Evolutionary conservation across 2,888 invertebrate genomes (phyloP).

Genomic region (Acanthosoma haemorrhoidale): DNA sequence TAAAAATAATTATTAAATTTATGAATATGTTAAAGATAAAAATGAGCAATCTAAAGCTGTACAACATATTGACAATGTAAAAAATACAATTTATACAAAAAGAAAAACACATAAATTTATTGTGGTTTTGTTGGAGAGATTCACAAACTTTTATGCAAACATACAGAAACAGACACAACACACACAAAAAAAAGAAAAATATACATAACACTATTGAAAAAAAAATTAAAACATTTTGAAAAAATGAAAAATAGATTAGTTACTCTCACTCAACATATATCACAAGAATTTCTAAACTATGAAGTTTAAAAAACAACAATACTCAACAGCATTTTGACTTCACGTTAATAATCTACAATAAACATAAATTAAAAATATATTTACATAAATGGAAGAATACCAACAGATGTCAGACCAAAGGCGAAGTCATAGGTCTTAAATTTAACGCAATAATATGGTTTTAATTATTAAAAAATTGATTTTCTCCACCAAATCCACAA

Average conservation of each 20-base stretch:
- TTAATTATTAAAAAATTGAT: background rate
- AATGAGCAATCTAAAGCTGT: slow-evolving; percentile 25
- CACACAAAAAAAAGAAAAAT: too few species aligned
- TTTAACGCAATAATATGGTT: background rate
- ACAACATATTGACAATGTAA: slow-evolving; percentile 20
- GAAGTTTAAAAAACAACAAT: background rate
- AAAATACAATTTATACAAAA: slow-evolving; percentile 25
- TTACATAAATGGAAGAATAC: background rate
- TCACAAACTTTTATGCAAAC: background rate
- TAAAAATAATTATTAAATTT: background rate
- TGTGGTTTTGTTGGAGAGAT: slow-evolving; percentile 28
- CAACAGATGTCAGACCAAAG: background rate
- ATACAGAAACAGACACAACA: background rate
- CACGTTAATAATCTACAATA: background rate
- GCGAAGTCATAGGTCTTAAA: background rate
- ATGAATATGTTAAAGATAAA: background rate
- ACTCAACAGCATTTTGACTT: background rate
- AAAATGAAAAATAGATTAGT: slow-evolving; percentile 7
- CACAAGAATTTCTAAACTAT: background rate
- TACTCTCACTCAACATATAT: background rate
- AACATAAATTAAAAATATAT: background rate
- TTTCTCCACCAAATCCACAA: slow-evolving; percentile 28
- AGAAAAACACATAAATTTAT: background rate
- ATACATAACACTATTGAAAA: too few species aligned
- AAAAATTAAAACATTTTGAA: background rate